Percentiles rank a stretch among this genome's conserved stretches.
These are phyloP conservation scores for Plestiodon gilberti DNA, from an alignment of 2,113 vertebrate genomes.

Conservation along the genomic window DNA sequence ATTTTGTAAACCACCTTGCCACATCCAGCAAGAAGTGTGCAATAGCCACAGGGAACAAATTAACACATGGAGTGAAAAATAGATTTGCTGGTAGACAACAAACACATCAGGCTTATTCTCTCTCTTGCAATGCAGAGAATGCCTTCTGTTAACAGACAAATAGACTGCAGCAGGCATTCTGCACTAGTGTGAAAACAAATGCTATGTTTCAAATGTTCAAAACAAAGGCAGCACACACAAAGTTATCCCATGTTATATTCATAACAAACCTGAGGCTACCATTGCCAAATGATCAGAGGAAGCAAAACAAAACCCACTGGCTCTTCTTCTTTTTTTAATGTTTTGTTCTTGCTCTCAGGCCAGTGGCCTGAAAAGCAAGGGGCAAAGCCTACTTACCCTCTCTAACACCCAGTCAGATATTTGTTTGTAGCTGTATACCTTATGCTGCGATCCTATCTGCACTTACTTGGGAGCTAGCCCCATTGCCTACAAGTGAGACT, in stretches of 20 bases:
- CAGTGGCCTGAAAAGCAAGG: not conserved
- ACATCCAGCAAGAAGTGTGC: not conserved
- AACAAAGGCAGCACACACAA: not conserved
- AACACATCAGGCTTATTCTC: not conserved
- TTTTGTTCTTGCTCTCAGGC: not conserved
- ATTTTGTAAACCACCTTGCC: not conserved
- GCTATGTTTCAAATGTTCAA: not conserved
- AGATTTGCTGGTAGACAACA: not conserved
- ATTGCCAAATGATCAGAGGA: not conserved
- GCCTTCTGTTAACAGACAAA: not conserved
- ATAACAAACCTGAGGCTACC: not conserved
- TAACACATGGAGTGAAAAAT: not conserved
- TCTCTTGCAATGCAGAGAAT: fast-evolving
- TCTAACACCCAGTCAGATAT: no score
- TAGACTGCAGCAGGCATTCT: not conserved
- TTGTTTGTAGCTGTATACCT: not conserved
- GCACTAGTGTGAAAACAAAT: not conserved
- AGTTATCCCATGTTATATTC: not conserved
- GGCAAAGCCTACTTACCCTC: not conserved
- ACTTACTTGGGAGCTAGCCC: no score
- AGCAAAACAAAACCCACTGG: not conserved
- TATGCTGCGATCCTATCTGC: not conserved
- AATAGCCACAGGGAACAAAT: not conserved
- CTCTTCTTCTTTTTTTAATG: no score
- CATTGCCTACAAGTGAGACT: no score